Percentiles rank a stretch among this genome's conserved stretches.
Conservation (phyloP, 2,888 invertebrate genomes). For the Pristionchus exspectatus region DNA sequence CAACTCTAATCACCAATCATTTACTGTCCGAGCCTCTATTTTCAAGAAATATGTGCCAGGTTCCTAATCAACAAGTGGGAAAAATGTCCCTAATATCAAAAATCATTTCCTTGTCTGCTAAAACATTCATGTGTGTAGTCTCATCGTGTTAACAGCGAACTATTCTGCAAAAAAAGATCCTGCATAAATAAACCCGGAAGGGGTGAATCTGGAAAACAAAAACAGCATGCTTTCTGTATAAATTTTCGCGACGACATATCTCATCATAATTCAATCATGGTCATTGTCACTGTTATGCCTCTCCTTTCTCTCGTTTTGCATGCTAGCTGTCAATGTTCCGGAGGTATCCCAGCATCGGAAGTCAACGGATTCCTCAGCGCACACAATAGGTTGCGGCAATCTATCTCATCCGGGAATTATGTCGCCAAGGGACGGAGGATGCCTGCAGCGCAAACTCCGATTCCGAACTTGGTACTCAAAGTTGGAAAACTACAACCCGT, state of each 20-base stretch:
- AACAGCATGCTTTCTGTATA: neutral
- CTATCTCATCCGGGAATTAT: conserved; percentile 20
- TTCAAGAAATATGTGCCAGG: too few relatives aligned
- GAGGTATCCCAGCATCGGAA: neutral
- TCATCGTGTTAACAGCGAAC: neutral
- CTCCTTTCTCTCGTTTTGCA: neutral
- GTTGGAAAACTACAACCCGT: too few relatives aligned
- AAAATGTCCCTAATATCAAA: neutral
- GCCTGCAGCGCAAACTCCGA: conserved; percentile 30
- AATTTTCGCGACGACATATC: neutral
- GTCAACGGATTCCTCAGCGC: neutral
- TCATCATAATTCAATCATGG: neutral
- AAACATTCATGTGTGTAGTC: neutral
- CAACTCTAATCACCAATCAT: too few relatives aligned
- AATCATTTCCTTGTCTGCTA: neutral
- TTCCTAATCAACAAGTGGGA: neutral
- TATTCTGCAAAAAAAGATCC: neutral
- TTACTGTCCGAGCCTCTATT: too few relatives aligned
- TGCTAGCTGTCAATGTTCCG: neutral
- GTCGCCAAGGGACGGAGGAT: conserved; percentile 20
- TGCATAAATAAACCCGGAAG: neutral
- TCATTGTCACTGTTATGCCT: too few relatives aligned
- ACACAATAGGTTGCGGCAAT: neutral
- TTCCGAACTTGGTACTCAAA: neutral
- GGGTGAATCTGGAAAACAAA: neutral